Percentiles rank a stretch among this genome's conserved stretches.
Conservation (phyloP, 2,113 vertebrate genomes). For the Danionella cerebrum region DNA sequence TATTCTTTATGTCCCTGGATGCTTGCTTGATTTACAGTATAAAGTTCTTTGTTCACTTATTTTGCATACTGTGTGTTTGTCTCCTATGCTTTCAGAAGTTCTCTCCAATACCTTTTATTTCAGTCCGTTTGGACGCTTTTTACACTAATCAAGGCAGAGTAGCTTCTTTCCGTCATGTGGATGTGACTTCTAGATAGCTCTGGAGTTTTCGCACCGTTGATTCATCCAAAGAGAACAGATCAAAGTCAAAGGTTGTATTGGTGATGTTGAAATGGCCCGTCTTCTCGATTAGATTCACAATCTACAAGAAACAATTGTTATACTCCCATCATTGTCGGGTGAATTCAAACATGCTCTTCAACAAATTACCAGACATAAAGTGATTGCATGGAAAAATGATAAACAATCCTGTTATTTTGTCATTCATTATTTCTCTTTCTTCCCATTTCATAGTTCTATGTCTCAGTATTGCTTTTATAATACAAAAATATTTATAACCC, state of each 20-base stretch:
- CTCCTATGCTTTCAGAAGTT: conserved; percentile 39
- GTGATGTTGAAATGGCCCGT: conserved; percentile 97
- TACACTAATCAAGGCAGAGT: background rate
- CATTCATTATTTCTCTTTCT: no score
- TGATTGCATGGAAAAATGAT: no score
- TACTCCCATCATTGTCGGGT: no score
- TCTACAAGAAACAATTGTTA: conserved; percentile 58
- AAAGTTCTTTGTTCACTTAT: background rate
- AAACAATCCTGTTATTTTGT: no score
- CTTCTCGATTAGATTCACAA: conserved; percentile 96
- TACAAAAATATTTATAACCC: no score
- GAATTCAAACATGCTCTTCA: no score
- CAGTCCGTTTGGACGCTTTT: conserved; percentile 15
- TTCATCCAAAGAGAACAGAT: conserved; percentile 96
- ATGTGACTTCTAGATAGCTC: conserved; percentile 92
- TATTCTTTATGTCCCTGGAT: no score
- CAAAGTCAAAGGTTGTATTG: conserved; percentile 98
- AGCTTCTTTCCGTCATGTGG: conserved; percentile 80
- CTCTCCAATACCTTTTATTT: conserved; percentile 32
- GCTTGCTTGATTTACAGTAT: conserved; percentile 9
- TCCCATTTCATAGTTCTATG: no score
- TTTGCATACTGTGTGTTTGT: background rate
- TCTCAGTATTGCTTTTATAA: no score
- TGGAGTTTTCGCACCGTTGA: conserved; percentile 97
- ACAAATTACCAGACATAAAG: no score